Conservation (phyloP, 2,888 invertebrate species). For the Arrhopalites spinosus region DNA sequence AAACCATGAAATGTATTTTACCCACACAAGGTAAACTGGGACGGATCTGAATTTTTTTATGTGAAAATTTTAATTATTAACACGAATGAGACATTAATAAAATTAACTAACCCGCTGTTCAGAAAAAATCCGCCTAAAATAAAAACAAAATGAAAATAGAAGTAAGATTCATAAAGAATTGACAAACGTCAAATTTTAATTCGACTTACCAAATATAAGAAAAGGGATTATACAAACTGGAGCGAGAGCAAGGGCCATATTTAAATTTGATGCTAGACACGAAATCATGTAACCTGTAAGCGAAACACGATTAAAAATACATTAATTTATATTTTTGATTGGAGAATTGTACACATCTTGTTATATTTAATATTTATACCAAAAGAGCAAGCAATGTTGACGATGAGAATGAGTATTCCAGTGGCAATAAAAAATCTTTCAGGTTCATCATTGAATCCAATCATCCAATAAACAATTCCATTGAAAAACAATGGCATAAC, state of each 20-base stretch:
- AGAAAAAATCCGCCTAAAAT: conserved; percentile 83
- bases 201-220: conserved; percentile 87
- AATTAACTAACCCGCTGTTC: conserved; percentile 75
- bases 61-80: background rate
- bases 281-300: conserved; percentile 86
- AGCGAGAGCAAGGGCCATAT: conserved; percentile 87
- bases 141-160: background rate
- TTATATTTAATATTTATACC: conserved; percentile 64
- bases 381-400: conserved; percentile 87
- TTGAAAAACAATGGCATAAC: conserved; percentile 83
- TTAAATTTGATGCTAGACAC: conserved; percentile 77
- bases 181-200: conserved; percentile 61
- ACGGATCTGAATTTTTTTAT: conserved; percentile 58
- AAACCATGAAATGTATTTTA: conserved; percentile 92
- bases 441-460: conserved; percentile 76
- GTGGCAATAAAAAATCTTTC: conserved; percentile 69
- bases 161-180: background rate
- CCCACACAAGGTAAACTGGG: conserved; percentile 84
- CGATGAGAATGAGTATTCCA: conserved; percentile 75
- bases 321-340: background rate
- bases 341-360: background rate
- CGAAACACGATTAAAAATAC: background rate
- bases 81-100: background rate
- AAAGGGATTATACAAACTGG: conserved; percentile 92
- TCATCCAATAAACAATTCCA: conserved; percentile 83